These are phyloP conservation scores for Poecilia wingei DNA, from an alignment of 2,797 vertebrate genomes.

Conservation along the genomic window DNA sequence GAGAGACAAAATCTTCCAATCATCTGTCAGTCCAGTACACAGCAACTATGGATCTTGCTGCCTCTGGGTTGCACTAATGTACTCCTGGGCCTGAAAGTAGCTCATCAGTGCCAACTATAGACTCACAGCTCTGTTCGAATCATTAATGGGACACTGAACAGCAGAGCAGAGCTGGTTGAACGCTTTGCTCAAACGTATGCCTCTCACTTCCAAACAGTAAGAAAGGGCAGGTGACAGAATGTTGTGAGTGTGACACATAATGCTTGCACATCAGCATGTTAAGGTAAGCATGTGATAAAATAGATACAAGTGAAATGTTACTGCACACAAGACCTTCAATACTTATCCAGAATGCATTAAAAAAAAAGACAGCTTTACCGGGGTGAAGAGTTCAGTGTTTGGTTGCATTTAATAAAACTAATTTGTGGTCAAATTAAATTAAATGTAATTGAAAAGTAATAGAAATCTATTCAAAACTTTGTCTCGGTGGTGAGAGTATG, in stretches of 20 bases:
- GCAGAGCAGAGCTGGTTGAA: slow-evolving; percentile 9
- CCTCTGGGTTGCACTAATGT: slow-evolving; percentile 42
- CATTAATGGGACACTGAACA: slow-evolving; percentile 28
- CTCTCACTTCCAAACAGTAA: slow-evolving; percentile 11
- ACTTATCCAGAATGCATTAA: slow-evolving; percentile 2
- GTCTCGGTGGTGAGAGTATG: neutral
- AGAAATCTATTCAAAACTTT: neutral
- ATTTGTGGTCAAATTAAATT: neutral
- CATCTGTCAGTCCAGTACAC: slow-evolving; percentile 38
- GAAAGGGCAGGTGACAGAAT: slow-evolving; percentile 3
- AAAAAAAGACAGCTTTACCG: neutral
- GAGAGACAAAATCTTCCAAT: slow-evolving; percentile 38
- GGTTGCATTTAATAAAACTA: neutral
- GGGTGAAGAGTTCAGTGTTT: neutral
- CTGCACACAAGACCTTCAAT: neutral
- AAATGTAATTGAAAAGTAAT: neutral
- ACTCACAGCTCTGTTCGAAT: slow-evolving; percentile 33
- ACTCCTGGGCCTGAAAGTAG: slow-evolving; percentile 37
- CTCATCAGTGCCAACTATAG: slow-evolving; percentile 44
- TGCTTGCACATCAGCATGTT: neutral
- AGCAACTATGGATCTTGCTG: slow-evolving; percentile 38
- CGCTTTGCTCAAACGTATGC: neutral
- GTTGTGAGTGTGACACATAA: neutral
- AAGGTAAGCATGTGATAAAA: neutral
- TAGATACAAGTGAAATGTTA: neutral